A percentile compares a stretch with the other conserved stretches of the same genome.
Evolutionary conservation across 2,797 vertebrate genomes (phyloP).

Genomic region (Falco columbarius): DNA sequence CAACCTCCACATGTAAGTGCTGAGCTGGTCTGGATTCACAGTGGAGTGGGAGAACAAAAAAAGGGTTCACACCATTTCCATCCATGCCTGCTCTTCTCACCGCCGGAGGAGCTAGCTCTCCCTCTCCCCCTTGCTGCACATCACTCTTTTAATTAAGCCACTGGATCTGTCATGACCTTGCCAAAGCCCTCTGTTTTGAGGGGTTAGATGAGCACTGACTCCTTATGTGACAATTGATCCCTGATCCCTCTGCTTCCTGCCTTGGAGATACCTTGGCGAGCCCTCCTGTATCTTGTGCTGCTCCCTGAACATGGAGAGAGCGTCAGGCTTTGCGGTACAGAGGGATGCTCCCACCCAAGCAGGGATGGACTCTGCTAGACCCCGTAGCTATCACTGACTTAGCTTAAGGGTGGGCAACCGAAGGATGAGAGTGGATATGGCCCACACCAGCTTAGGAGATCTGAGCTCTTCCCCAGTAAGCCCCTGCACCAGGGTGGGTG

Average conservation of each 20-base stretch:
- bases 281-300: neutral
- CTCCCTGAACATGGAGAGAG: neutral
- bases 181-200: neutral
- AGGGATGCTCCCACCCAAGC: neutral
- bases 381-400: neutral
- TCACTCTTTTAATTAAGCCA: neutral
- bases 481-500: neutral
- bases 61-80: neutral
- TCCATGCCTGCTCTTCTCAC: neutral
- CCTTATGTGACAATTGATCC: neutral
- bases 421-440: neutral
- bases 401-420: neutral
- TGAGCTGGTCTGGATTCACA: neutral
- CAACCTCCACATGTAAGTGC: slow-evolving; percentile 75
- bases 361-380: neutral
- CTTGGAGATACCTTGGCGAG: neutral
- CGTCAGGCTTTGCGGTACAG: neutral
- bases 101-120: neutral
- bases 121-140: neutral
- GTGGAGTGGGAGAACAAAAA: neutral
- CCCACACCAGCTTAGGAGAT: neutral
- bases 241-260: neutral
- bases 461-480: neutral
- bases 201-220: neutral
- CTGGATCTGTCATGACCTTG: neutral